These are phyloP conservation scores for Fundulus diaphanus DNA, from an alignment of 2,797 vertebrate genomes.

Conservation along the genomic window DNA sequence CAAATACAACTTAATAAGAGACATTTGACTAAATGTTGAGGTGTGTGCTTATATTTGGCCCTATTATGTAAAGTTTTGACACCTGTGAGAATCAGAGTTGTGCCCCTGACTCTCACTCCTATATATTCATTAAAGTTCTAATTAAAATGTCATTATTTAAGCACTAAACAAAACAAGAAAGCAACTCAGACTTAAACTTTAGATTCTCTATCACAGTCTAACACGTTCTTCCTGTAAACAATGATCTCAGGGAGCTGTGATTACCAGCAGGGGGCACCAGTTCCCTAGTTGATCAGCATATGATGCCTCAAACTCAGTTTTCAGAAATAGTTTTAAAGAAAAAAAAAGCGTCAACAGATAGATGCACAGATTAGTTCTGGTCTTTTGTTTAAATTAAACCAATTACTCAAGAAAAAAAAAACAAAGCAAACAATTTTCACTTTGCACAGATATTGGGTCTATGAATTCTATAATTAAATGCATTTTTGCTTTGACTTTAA, in stretches of 20 bases:
- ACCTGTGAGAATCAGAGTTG: neutral
- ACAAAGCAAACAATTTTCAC: neutral
- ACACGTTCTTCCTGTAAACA: neutral
- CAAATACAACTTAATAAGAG: neutral
- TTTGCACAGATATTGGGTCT: neutral
- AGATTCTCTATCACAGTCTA: too few species aligned
- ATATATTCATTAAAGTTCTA: neutral
- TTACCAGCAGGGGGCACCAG: conserved; percentile 64
- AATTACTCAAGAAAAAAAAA: neutral
- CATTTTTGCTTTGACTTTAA: neutral
- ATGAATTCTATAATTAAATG: neutral
- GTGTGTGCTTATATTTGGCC: neutral
- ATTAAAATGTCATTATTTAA: neutral
- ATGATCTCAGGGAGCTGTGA: neutral
- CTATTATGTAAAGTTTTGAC: neutral
- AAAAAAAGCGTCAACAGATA: neutral
- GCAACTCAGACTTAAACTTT: neutral
- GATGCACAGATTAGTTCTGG: neutral
- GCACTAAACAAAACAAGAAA: neutral
- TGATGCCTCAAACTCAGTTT: neutral
- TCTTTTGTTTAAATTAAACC: neutral
- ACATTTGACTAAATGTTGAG: neutral
- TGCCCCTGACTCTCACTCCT: neutral
- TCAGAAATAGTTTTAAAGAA: neutral
- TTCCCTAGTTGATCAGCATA: conserved; percentile 14